Percentiles rank a stretch among this genome's conserved stretches.
Conservation (phyloP, 2,888 invertebrate genomes). For the Pyrrhia umbra region DNA sequence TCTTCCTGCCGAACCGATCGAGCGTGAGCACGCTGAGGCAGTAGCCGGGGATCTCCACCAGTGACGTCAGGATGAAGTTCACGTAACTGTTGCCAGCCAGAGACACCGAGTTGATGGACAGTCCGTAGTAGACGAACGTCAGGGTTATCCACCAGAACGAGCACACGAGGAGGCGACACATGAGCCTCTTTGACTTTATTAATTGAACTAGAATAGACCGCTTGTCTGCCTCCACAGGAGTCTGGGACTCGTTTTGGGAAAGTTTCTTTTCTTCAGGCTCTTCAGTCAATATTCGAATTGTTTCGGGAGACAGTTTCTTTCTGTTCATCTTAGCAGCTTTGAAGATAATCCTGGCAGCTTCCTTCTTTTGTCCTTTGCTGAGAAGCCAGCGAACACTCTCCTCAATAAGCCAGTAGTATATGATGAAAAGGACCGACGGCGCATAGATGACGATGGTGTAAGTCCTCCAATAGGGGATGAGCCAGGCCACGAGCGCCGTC, state of each 20-base stretch:
- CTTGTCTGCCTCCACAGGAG: conserved; percentile 31
- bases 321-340: conserved; percentile 86
- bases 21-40: conserved; percentile 89
- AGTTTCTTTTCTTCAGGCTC: conserved; percentile 49
- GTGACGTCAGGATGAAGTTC: conserved; percentile 92
- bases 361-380: conserved; percentile 89
- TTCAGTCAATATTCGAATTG: conserved; percentile 63
- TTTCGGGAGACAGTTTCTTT: conserved; percentile 79
- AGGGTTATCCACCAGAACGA: conserved; percentile 95
- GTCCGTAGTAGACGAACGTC: conserved; percentile 94
- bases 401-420: conserved; percentile 91
- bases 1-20: conserved; percentile 90
- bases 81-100: conserved; percentile 93
- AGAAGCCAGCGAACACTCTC: conserved; percentile 94
- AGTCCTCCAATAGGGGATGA: conserved; percentile 91
- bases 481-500: conserved; percentile 91
- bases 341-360: conserved; percentile 86
- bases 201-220: conserved; percentile 78
- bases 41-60: conserved; percentile 92
- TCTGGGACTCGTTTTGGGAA: conserved; percentile 6
- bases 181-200: conserved; percentile 86
- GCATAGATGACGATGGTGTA: conserved; percentile 91
- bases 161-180: conserved; percentile 90
- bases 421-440: conserved; percentile 91
- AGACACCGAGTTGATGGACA: conserved; percentile 94